Evolutionary conservation across 2,113 vertebrate genomes (phyloP).

Genomic region (Brachyistius frenatus): DNA sequence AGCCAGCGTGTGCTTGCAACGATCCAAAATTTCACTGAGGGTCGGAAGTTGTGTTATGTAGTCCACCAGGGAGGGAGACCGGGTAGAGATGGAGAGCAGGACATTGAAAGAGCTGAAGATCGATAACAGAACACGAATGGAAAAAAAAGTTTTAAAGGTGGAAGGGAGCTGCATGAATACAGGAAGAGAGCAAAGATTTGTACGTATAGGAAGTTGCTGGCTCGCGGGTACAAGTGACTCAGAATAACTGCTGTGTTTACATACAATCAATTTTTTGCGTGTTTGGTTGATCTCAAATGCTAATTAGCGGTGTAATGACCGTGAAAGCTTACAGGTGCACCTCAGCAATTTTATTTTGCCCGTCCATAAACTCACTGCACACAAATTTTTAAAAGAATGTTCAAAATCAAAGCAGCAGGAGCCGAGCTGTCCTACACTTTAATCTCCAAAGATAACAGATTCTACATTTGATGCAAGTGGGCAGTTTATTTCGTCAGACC

Average conservation of each 20-base stretch:
- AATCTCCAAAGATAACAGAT: no score
- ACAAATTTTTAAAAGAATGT: no score
- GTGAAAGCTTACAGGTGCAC: not conserved
- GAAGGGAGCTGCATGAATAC: not conserved
- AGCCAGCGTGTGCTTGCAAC: conserved; percentile 17
- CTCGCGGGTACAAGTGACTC: not conserved
- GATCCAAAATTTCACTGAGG: conserved; percentile 23
- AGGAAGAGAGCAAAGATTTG: not conserved
- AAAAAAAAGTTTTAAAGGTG: no score
- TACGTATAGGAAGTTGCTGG: not conserved
- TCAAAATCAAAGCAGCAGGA: no score
- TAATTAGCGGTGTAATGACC: no score
- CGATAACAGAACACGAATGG: not conserved
- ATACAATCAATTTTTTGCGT: no score
- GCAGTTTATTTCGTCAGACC: no score
- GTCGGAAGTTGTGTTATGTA: conserved; percentile 20
- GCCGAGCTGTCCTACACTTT: no score
- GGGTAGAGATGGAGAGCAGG: not conserved
- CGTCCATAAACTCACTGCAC: not conserved
- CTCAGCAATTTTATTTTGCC: not conserved
- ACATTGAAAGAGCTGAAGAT: not conserved
- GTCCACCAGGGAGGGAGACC: conserved; percentile 10
- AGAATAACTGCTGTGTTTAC: not conserved
- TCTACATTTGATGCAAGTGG: no score
- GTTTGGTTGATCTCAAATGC: no score